Percentiles rank a stretch among this genome's conserved stretches.
Conservation (phyloP, 2,888 invertebrate species). For the Chrysomela aeneicollis region DNA sequence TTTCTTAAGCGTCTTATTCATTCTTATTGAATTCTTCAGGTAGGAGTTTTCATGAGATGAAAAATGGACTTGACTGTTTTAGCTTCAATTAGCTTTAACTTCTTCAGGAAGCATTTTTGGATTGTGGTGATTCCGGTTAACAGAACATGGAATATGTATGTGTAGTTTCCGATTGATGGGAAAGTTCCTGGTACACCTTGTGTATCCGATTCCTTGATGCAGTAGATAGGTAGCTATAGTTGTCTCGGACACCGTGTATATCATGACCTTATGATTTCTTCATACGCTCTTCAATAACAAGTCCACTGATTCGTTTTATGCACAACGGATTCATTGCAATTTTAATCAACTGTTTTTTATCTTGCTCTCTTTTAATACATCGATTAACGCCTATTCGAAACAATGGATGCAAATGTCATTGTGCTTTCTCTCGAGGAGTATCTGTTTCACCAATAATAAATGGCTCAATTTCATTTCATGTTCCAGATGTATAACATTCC, state of each 20-base stretch:
- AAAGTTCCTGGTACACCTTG: too few relatives aligned
- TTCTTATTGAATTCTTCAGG: too few relatives aligned
- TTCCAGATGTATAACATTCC: conserved; percentile 16
- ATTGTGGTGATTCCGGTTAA: too few relatives aligned
- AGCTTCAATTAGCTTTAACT: too few relatives aligned
- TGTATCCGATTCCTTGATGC: too few relatives aligned
- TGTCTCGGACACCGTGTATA: not conserved
- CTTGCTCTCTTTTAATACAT: not conserved
- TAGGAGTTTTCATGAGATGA: too few relatives aligned
- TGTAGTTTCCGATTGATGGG: too few relatives aligned
- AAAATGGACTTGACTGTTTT: too few relatives aligned
- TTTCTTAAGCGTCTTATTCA: too few relatives aligned
- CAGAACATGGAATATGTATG: too few relatives aligned
- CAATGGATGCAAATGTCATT: conserved; percentile 9
- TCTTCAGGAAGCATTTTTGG: too few relatives aligned
- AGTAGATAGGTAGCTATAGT: too few relatives aligned
- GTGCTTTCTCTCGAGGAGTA: conserved; percentile 9
- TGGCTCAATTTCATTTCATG: conserved; percentile 12
- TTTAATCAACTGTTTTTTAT: not conserved
- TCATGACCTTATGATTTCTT: not conserved
- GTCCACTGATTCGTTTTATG: not conserved
- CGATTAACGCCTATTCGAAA: not conserved
- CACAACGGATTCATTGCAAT: not conserved
- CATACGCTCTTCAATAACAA: not conserved
- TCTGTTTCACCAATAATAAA: conserved; percentile 1